These are phyloP conservation scores for Athrips mouffetella DNA, from an alignment of 2,888 invertebrate species.

Conservation along the genomic window DNA sequence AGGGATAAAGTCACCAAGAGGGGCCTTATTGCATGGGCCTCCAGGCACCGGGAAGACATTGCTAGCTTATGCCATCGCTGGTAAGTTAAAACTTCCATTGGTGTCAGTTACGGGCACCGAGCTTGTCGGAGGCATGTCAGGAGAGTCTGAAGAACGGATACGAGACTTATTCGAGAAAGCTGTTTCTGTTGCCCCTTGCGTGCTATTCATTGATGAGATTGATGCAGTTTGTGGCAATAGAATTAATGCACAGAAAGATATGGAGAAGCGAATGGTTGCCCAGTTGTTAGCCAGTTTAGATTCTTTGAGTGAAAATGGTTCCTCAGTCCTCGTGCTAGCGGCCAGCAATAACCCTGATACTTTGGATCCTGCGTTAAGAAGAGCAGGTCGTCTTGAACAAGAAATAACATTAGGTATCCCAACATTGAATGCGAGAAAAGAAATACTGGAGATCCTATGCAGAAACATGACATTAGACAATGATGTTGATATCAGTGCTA, in stretches of 20 bases:
- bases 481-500: conserved; percentile 83
- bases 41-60: conserved; percentile 96
- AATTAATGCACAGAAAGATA: conserved; percentile 93
- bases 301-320: conserved; percentile 79
- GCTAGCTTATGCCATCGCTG: conserved; percentile 89
- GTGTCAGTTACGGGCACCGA: conserved; percentile 95
- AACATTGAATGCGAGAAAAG: conserved; percentile 86
- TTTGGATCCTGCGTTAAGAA: conserved; percentile 93
- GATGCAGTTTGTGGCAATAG: conserved; percentile 96
- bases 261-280: conserved; percentile 97
- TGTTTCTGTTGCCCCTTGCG: conserved; percentile 84
- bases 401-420: conserved; percentile 97
- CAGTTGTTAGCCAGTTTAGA: conserved; percentile 94
- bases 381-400: conserved; percentile 95
- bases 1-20: conserved; percentile 92
- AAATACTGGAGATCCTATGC: conserved; percentile 87
- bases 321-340: conserved; percentile 91
- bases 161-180: conserved; percentile 94
- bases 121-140: conserved; percentile 95
- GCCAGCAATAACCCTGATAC: conserved; percentile 96
- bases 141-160: conserved; percentile 96
- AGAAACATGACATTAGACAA: conserved; percentile 82
- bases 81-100: conserved; percentile 90
- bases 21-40: conserved; percentile 95
- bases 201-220: conserved; percentile 97